Percentiles rank a stretch among this genome's conserved stretches.
Conservation (phyloP, 2,113 vertebrate species). For the Monarcha castaneiventris region DNA sequence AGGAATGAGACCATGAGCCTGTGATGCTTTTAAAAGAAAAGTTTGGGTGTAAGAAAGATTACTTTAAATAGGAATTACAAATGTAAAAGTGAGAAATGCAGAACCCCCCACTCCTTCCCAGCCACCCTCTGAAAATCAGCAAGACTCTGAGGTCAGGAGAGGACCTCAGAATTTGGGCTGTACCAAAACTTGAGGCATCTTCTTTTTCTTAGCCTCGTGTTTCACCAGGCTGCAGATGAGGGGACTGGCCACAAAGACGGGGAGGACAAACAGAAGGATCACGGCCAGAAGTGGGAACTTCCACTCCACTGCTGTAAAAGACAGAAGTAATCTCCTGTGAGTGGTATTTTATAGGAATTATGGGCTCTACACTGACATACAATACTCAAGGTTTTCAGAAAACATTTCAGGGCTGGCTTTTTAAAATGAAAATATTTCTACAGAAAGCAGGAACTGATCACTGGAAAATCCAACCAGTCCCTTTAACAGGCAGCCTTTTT, state of each 20-base stretch:
- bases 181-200: slow-evolving; percentile 52
- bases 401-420: neutral
- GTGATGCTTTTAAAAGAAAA: neutral
- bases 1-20: neutral
- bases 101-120: neutral
- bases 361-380: neutral
- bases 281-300: neutral
- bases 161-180: neutral
- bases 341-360: neutral
- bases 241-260: neutral
- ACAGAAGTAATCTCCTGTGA: neutral
- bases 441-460: neutral
- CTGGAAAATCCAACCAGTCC: neutral
- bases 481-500: neutral
- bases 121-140: neutral
- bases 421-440: neutral
- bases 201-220: neutral
- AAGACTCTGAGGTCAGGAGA: neutral
- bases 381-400: neutral
- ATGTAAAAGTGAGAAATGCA: neutral
- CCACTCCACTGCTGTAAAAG: neutral
- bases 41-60: neutral
- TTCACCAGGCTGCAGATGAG: neutral
- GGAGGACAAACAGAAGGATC: neutral
- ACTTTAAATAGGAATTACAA: neutral